Conservation (phyloP, 2,113 vertebrate genomes). For the Ciconia maguari region DNA sequence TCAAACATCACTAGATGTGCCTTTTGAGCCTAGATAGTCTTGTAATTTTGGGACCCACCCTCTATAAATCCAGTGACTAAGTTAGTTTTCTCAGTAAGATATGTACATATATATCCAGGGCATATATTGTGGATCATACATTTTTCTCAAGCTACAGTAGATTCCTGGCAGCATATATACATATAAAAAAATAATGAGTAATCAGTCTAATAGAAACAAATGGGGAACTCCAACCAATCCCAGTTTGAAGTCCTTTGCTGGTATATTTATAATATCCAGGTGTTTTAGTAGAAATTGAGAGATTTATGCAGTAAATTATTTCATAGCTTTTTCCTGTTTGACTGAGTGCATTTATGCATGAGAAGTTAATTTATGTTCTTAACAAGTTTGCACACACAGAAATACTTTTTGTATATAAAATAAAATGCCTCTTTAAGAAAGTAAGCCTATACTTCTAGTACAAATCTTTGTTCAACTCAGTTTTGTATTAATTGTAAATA, state of each 20-base stretch:
- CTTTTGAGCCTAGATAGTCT: background rate
- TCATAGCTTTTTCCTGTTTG: background rate
- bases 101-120: background rate
- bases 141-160: background rate
- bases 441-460: background rate
- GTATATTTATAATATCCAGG: background rate
- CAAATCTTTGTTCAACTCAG: background rate
- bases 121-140: background rate
- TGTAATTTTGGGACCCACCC: background rate
- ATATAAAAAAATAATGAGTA: background rate
- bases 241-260: background rate
- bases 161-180: background rate
- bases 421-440: background rate
- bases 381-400: background rate
- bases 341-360: background rate
- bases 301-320: background rate
- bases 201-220: background rate
- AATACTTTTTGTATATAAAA: background rate
- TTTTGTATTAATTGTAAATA: background rate
- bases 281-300: background rate
- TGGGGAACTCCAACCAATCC: background rate
- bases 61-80: background rate
- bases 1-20: background rate
- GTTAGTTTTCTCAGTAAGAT: background rate
- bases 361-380: background rate